phyloP scores from a whole-genome alignment of 2,113 vertebrate genomes.

The Lasiurus borealis region DNA sequence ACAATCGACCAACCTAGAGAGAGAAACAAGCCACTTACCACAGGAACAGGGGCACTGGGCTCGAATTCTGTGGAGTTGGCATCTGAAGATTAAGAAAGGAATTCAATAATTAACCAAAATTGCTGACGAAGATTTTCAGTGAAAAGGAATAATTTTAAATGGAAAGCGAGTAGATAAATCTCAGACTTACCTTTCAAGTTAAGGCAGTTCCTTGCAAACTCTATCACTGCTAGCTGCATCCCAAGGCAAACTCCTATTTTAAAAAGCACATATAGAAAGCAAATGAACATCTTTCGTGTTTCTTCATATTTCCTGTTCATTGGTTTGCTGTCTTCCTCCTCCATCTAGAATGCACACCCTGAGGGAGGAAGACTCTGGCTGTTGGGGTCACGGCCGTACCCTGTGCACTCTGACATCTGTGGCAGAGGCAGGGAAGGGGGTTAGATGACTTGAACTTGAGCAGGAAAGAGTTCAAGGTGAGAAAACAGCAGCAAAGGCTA shows the following conservation, averaged over 20 bases:
- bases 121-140: constrained; percentile 16
- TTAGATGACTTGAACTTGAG: not conserved
- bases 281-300: not conserved
- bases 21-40: constrained; percentile 85
- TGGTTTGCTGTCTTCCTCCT: not conserved
- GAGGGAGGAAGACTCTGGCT: not conserved
- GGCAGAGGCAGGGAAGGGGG: not conserved
- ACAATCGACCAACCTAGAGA: constrained; percentile 8
- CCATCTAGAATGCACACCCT: not conserved
- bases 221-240: constrained; percentile 90
- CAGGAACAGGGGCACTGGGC: constrained; percentile 83
- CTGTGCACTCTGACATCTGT: not conserved
- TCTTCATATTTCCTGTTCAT: not conserved
- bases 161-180: not conserved
- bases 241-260: constrained; percentile 88
- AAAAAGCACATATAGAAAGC: constrained; percentile 41
- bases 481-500: not conserved
- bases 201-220: constrained; percentile 89
- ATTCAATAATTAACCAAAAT: constrained; percentile 42
- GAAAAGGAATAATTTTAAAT: not conserved
- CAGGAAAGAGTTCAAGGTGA: not conserved
- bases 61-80: constrained; percentile 91
- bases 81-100: constrained; percentile 84
- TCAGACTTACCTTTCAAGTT: constrained; percentile 87
- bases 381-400: not conserved